Evolutionary conservation across 2,113 vertebrate species (phyloP).

Genomic region (Bagarius yarrelli): DNA sequence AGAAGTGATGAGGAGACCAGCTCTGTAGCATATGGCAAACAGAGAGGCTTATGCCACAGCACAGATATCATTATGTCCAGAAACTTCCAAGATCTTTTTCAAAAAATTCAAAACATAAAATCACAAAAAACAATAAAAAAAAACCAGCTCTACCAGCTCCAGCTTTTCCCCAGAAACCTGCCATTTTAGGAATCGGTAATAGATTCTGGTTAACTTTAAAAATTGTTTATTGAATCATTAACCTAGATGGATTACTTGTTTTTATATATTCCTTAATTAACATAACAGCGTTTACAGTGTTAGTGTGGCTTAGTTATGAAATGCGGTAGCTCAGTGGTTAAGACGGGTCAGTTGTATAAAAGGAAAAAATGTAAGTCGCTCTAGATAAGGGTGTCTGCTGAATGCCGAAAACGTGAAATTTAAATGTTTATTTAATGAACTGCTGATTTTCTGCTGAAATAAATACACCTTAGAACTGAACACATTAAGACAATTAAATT

Average conservation of each 20-base stretch:
- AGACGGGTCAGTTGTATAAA: too few relatives aligned
- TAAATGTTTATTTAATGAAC: neutral
- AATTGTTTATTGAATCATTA: neutral
- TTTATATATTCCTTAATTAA: neutral
- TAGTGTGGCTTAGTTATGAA: neutral
- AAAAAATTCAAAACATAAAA: constrained; percentile 53
- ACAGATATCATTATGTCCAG: constrained; percentile 60
- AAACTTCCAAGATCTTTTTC: constrained; percentile 50
- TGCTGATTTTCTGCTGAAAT: neutral
- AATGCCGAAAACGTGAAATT: too few relatives aligned
- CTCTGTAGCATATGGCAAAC: constrained; percentile 65
- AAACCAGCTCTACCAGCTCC: neutral
- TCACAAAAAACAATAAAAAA: constrained; percentile 27
- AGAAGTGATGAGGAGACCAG: constrained; percentile 62
- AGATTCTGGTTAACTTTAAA: neutral
- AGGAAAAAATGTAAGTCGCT: too few relatives aligned
- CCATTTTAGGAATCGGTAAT: neutral
- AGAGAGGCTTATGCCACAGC: constrained; percentile 65
- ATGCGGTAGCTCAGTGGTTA: too few relatives aligned
- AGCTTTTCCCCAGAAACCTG: neutral
- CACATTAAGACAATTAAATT: neutral
- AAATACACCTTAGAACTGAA: neutral
- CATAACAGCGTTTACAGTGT: neutral
- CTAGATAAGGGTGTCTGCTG: too few relatives aligned
- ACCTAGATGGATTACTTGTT: neutral